Percentiles rank a stretch among this genome's conserved stretches.
phyloP scores from a whole-genome alignment of 2,113 vertebrate genomes.

The Lucifuga dentata region DNA sequence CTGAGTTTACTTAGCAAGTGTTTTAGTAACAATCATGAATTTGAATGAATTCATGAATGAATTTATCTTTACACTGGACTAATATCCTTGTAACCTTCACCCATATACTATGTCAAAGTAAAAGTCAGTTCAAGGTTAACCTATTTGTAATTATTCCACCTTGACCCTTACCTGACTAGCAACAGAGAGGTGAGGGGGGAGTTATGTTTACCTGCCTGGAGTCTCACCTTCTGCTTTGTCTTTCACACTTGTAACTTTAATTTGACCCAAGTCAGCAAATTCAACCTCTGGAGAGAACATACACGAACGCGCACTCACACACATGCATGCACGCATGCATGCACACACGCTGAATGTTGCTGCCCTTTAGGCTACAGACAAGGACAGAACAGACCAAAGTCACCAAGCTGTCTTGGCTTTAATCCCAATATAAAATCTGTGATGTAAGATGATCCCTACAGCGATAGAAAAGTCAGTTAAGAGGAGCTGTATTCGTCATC shows the following conservation, averaged over 20 bases:
- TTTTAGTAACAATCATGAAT: background rate
- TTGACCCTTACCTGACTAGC: conserved; percentile 36
- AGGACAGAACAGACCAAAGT: conserved; percentile 48
- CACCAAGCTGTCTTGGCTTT: conserved; percentile 61
- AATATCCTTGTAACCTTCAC: conserved; percentile 1
- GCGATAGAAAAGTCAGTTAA: conserved; percentile 1
- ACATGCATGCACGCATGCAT: conserved; percentile 6
- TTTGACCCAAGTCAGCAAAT: conserved; percentile 51
- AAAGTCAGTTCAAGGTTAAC: conserved; percentile 47
- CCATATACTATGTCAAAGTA: conserved; percentile 24
- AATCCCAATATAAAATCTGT: conserved; percentile 41
- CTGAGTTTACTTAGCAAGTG: background rate
- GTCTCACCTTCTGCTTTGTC: conserved; percentile 29
- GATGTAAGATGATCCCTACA: too few relatives aligned
- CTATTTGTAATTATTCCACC: conserved; percentile 41
- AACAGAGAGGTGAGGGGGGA: conserved; percentile 36
- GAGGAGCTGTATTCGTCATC: conserved; percentile 8
- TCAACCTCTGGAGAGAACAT: conserved; percentile 30
- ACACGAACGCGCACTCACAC: conserved; percentile 8
- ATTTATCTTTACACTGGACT: too few relatives aligned
- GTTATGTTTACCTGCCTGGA: conserved; percentile 33
- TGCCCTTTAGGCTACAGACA: conserved; percentile 13
- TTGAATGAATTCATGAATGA: too few relatives aligned
- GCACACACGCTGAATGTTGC: background rate
- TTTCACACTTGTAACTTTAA: conserved; percentile 58